A percentile compares a stretch with the other conserved stretches of the same genome.
These are phyloP conservation scores for Microcebus tavaratra DNA, from an alignment of 2,113 vertebrate genomes.

Conservation along the genomic window DNA sequence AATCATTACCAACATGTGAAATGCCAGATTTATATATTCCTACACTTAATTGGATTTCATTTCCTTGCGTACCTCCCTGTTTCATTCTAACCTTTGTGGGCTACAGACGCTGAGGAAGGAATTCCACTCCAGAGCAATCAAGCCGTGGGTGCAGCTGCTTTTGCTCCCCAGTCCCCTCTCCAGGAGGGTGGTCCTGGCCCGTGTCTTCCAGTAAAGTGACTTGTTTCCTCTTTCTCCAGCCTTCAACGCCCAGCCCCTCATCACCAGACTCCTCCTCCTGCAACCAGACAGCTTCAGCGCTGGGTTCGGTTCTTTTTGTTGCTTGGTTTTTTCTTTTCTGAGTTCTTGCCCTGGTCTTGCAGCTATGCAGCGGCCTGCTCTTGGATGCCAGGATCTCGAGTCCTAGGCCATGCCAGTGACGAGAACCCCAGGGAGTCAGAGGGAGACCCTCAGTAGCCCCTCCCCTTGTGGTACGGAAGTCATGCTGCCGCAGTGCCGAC, in stretches of 20 bases:
- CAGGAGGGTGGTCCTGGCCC: not conserved
- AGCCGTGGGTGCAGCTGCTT: not conserved
- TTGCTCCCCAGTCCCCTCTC: not conserved
- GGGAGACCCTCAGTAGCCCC: not conserved
- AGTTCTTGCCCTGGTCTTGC: not conserved
- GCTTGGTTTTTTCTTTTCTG: not conserved
- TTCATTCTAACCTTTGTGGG: not conserved
- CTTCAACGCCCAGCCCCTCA: not conserved
- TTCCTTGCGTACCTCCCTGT: not conserved
- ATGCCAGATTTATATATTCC: not conserved
- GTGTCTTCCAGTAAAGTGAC: not conserved
- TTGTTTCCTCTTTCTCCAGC: not conserved
- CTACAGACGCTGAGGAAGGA: not conserved
- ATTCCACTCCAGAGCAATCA: not conserved
- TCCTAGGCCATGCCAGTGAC: not conserved
- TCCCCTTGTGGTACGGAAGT: not conserved
- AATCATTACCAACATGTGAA: not conserved
- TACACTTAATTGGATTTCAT: not conserved
- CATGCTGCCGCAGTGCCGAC: not conserved
- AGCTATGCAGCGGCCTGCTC: not conserved
- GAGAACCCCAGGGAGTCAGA: not conserved
- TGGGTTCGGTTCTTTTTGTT: not conserved
- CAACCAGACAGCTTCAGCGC: rapidly evolving
- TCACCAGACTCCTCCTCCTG: rapidly evolving
- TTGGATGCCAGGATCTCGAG: no score